Evolutionary conservation across 2,888 invertebrate species (phyloP), one percentile per base, ranked within the genome.

Genomic region (Bellardia bayeri): DNA sequence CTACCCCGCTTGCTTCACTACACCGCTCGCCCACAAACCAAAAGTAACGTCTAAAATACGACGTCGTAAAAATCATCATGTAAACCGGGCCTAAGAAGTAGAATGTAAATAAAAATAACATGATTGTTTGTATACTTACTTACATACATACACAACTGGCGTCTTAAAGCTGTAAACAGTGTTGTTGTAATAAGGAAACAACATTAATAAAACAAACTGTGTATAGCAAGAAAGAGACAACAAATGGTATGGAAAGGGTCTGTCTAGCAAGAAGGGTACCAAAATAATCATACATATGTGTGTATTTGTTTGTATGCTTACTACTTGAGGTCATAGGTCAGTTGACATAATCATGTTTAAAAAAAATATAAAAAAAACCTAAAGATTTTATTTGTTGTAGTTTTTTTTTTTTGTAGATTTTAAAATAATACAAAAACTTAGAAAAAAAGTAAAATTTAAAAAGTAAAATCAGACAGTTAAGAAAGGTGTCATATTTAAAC

Each of bases 311-410:
- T 7, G 23, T 42, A 45, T 64, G 45, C 23, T 23, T 68, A 45
- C 23, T 45, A 14, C 11, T 40, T n/a, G 49, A 42, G 76, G 82
- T 82, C 78, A 86, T 37, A 74, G 86, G 66, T 86, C 78, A 82
- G 23, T 74, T 74, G 56, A 69, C 63, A 85, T 49, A 58, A 51
- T 56, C 61, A 74, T 61, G 23, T 68, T 69, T 64, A 63, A 56
- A 49, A n/a, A 40, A 79, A 23, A 23, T n/a, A 23, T 23, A 23
- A 23, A n/a, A n/a, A 42, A 30, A 66, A 79, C 33, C 49, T 51
- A 49, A 51, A 69, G 58, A 30, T 74, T 58, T 74, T 7, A 14
- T 61, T 61, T 8, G 23, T 23, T 14, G 23, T 45, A 45, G 23
- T 30, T 14, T 45, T 1, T 49, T 45, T 30, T 37, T 16, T 23